Base-by-base conservation (phyloP, 2,797 vertebrate species). In the Erpetoichthys calabaricus region DNA sequence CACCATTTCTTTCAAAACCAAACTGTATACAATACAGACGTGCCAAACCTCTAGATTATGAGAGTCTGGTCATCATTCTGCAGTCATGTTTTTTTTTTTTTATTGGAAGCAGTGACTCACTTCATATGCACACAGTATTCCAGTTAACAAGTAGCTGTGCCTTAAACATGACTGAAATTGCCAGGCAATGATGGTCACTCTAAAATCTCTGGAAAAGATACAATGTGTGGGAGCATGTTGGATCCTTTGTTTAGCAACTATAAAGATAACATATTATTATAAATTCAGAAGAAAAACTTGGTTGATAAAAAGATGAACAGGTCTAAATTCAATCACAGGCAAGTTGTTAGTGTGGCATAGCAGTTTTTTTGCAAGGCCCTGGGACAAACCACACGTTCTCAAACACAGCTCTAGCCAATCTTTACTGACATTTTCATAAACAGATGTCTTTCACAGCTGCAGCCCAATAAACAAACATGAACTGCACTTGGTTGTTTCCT, bases 81-180 rank as follows among this genome's bases (percentile, higher is more conserved):
- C 3, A 45, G n/a, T 8, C 43, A 25, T 25, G 25, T 25, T 25
- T 25, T 25, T n/a, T n/a, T 25, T 45, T 58, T 50, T 84, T 83
- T 79, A 84, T 85, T 79, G 78, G 70, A 76, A 79, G 73, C 25
- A 44, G 51, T 80, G 75, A 84, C 77, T 80, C 78, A 79, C 72
- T 62, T 53, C 65, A 67, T 63, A 59, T 67, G 66, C 68, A 69
- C 68, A 62, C 70, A 57, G 43, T 56, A 50, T 70, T 64, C 47
- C 62, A 69, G 63, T 65, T 59, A 46, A 70, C 71, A 70, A 79
- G 75, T 77, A 67, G 70, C 70, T 65, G 66, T 70, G n/a, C 69
- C 72, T 68, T 64, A 74, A 73, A 73, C 60, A 62, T 57, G 66
- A 62, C 57, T 63, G 54, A 62, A 61, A 66, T 73, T 71, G 73